These are phyloP conservation scores for Gobio occitaniae DNA, from an alignment of 2,797 vertebrate genomes.

Conservation along the genomic window DNA sequence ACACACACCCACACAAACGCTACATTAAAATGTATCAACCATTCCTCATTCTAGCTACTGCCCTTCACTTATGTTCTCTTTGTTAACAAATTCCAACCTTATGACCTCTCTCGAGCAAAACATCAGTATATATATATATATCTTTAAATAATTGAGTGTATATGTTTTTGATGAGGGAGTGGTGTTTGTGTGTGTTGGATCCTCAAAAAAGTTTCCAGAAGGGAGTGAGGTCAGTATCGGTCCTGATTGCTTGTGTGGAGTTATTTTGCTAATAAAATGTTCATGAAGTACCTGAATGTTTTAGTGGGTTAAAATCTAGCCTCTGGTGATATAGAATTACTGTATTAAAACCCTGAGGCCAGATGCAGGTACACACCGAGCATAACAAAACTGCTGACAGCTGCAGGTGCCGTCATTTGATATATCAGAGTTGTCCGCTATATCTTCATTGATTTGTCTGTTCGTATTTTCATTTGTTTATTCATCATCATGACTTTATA, in stretches of 20 bases:
- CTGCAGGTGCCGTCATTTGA: background rate
- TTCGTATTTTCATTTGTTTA: background rate
- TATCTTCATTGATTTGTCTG: background rate
- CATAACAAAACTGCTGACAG: conserved; percentile 25
- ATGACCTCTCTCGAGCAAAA: background rate
- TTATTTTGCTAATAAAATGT: conserved; percentile 23
- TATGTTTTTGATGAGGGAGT: background rate
- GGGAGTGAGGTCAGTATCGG: background rate
- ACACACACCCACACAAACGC: background rate
- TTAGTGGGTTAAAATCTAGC: conserved; percentile 25
- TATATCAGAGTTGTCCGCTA: background rate
- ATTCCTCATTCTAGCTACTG: background rate
- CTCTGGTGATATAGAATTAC: conserved; percentile 18
- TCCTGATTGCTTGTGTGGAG: background rate
- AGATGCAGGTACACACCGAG: conserved; percentile 23
- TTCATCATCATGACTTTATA: background rate
- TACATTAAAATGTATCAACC: background rate
- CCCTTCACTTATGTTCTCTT: background rate
- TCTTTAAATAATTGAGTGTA: background rate
- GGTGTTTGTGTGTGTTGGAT: background rate
- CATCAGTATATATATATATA: background rate
- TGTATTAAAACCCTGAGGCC: conserved; percentile 13
- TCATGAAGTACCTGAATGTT: background rate
- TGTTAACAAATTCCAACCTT: background rate
- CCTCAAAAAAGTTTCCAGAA: background rate